A percentile compares a stretch with the other conserved stretches of the same genome.
phyloP scores from a whole-genome alignment of 2,888 invertebrate species.

The Pheosia tremula region DNA sequence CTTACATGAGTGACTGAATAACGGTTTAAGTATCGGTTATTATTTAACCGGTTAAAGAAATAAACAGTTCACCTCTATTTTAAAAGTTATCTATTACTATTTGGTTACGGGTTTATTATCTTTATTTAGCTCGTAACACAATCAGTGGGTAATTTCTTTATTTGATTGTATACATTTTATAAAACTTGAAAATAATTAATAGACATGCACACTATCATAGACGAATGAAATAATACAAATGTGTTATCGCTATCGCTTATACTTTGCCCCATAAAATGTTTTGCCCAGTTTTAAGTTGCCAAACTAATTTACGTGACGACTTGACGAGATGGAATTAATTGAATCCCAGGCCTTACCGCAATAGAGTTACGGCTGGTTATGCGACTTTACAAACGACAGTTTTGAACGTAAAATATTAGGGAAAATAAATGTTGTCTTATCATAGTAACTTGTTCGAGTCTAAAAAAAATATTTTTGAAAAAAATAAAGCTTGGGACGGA shows the following conservation, averaged over 20 bases:
- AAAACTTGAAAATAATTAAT: too few species aligned
- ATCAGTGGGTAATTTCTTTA: too few species aligned
- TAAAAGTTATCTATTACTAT: too few species aligned
- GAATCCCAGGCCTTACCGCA: slow-evolving; percentile 53
- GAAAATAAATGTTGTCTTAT: neutral
- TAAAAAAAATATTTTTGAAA: too few species aligned
- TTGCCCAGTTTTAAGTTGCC: slow-evolving; percentile 51
- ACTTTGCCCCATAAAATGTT: slow-evolving; percentile 11
- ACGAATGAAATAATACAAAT: neutral
- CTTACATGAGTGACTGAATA: neutral
- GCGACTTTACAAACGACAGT: neutral
- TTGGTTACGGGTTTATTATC: too few species aligned
- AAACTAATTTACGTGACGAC: slow-evolving; percentile 68
- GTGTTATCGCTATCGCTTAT: slow-evolving; percentile 15
- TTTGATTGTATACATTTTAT: too few species aligned
- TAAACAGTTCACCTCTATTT: too few species aligned
- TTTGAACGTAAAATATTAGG: neutral
- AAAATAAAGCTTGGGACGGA: too few species aligned
- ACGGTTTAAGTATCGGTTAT: neutral
- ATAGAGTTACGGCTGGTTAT: slow-evolving; percentile 27
- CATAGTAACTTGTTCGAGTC: too few species aligned
- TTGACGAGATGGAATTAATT: slow-evolving; percentile 69
- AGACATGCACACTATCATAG: too few species aligned
- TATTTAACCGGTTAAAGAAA: too few species aligned
- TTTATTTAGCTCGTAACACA: too few species aligned